Base-by-base conservation (phyloP, 2,888 invertebrate species). In the Leptopilina myrica region DNA sequence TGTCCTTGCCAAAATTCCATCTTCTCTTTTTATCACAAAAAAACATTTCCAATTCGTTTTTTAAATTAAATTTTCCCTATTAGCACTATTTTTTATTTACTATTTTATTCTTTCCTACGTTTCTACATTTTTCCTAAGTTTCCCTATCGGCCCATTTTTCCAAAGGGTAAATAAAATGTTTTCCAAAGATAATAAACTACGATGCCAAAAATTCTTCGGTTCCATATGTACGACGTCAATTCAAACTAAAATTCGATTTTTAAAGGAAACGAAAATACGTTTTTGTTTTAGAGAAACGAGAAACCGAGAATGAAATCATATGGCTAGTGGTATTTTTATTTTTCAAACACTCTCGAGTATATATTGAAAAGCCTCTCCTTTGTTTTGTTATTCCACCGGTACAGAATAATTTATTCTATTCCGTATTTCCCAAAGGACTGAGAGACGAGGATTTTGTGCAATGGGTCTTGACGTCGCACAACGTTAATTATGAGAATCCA, bases 401-500 rank as follows among this genome's bases (percentile, higher is more conserved):
- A 26, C 0, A 14, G 53, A 69, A 69, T 69, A 69, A 69, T 69
- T 53, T 53, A 69, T 69, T 14, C 69, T 49, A 53, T 53, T 69
- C 14, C 33, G 53, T 69, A 69, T 69, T 69, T 69, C 69, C 69
- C 69, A 69, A 26, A 53, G 69, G 69, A 53, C 49, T 53, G 26
- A 26, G 53, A 33, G 53, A 53, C 69, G 12, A 69, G 20, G 26
- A 53, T 69, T 33, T 49, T 69, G 53, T 7, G 69, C 69, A 69
- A 69, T 49, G 69, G 69, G 53, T 53, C 14, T 69, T 69, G 69
- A 69, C 69, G 53, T 56, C 49, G 69, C 69, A 33, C 14, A 53
- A 69, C 26, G 49, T 79, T 77, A 77, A 80, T 80, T 75, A 80
- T 66, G 59, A 66, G 66, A 76, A 77, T 62, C 26, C 59, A 67